phyloP scores from a whole-genome alignment of 2,797 vertebrate species.

The Triplophysa yarkandensis region DNA sequence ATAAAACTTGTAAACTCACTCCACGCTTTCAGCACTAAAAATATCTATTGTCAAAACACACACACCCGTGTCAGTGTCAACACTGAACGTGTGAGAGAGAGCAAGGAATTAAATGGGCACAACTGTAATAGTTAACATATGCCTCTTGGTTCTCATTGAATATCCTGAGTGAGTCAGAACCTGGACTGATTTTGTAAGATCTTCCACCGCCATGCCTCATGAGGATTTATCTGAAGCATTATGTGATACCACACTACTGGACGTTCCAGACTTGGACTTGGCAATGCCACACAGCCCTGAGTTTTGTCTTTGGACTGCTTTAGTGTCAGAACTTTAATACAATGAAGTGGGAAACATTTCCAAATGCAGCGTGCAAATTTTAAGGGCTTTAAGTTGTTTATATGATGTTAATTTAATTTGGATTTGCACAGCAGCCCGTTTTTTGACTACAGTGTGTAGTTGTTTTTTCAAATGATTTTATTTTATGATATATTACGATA shows the following conservation, averaged over 20 bases:
- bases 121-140: neutral
- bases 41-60: neutral
- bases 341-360: slow-evolving; percentile 27
- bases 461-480: neutral
- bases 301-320: slow-evolving; percentile 43
- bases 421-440: neutral
- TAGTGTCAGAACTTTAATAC: slow-evolving; percentile 44
- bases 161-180: slow-evolving; percentile 26
- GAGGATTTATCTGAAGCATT: slow-evolving; percentile 43
- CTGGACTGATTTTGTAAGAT: slow-evolving; percentile 23
- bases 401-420: no score
- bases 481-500: no score
- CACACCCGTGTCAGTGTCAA: neutral
- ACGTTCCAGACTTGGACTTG: slow-evolving; percentile 28
- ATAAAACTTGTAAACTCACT: neutral
- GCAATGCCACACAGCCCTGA: slow-evolving; percentile 22
- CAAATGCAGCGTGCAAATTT: neutral
- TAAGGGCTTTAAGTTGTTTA: no score
- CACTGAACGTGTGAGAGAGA: no score
- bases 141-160: neutral
- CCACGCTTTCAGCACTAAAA: neutral
- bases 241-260: slow-evolving; percentile 20
- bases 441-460: neutral
- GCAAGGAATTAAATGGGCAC: neutral
- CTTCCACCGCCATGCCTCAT: slow-evolving; percentile 15